These are phyloP conservation scores for Drosophila mulleri DNA, from an alignment of 2,888 invertebrate genomes.

Conservation along the genomic window DNA sequence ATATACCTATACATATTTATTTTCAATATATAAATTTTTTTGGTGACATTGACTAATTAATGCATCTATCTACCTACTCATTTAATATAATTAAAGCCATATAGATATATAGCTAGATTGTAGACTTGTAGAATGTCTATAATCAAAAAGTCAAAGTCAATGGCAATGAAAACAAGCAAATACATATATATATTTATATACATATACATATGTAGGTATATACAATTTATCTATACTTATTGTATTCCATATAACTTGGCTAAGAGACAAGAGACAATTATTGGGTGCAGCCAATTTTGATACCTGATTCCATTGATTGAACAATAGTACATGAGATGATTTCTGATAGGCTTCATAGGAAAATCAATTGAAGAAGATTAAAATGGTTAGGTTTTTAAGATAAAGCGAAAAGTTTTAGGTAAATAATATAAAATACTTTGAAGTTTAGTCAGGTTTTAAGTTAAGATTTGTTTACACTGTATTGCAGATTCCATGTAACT, in stretches of 20 bases:
- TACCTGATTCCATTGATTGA: constrained; percentile 19
- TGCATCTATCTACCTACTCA: constrained; percentile 27
- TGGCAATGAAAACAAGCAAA: constrained; percentile 29
- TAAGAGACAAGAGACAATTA: constrained; percentile 29
- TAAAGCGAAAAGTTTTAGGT: background rate
- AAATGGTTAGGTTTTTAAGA: background rate
- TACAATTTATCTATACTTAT: background rate
- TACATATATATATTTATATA: background rate
- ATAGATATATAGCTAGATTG: constrained; percentile 16
- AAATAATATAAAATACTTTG: background rate
- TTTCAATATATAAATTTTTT: background rate
- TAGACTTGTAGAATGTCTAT: constrained; percentile 26
- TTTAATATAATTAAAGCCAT: constrained; percentile 42
- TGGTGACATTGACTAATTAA: constrained; percentile 34
- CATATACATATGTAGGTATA: background rate
- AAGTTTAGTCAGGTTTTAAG: too few species aligned
- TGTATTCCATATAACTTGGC: constrained; percentile 18
- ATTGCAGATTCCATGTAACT: background rate
- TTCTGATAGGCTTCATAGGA: background rate
- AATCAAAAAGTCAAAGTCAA: constrained; percentile 50
- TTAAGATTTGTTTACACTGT: too few species aligned
- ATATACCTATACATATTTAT: background rate
- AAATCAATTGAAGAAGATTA: background rate
- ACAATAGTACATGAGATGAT: background rate
- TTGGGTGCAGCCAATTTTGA: constrained; percentile 29